A percentile compares a stretch with the other conserved stretches of the same genome.
These are phyloP conservation scores for Mythimna lalbum DNA, from an alignment of 2,888 invertebrate genomes.

Conservation along the genomic window DNA sequence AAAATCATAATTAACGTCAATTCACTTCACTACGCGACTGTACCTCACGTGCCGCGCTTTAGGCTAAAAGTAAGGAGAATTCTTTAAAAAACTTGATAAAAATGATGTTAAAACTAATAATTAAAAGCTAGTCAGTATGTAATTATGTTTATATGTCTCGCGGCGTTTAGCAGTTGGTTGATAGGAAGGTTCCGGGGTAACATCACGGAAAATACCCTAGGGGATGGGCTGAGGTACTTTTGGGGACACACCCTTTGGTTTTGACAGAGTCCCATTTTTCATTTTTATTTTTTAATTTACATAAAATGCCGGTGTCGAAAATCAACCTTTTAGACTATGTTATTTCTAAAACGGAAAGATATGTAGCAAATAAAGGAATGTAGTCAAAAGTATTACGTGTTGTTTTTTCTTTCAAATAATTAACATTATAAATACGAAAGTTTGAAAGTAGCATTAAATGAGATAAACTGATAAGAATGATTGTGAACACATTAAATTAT, in stretches of 20 bases:
- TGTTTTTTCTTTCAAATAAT: no score
- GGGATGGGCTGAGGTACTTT: slow-evolving; percentile 27
- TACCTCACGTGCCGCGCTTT: slow-evolving; percentile 62
- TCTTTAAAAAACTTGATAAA: slow-evolving; percentile 62
- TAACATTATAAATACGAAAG: background rate
- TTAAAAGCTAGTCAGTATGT: slow-evolving; percentile 63
- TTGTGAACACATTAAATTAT: background rate
- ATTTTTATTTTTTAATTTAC: background rate
- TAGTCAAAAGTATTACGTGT: no score
- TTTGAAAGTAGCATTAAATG: background rate
- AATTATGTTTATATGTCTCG: slow-evolving; percentile 62
- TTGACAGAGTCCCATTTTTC: slow-evolving; percentile 8
- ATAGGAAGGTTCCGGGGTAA: slow-evolving; percentile 56
- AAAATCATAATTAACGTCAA: background rate
- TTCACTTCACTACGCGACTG: slow-evolving; percentile 24
- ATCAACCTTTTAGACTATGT: background rate
- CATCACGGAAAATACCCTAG: slow-evolving; percentile 12
- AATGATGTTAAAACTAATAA: slow-evolving; percentile 59
- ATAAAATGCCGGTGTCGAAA: background rate
- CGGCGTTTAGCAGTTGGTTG: slow-evolving; percentile 64
- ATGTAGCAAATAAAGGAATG: no score
- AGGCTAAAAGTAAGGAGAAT: slow-evolving; percentile 44
- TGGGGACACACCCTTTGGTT: slow-evolving; percentile 39
- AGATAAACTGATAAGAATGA: slow-evolving; percentile 6
- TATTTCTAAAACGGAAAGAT: no score